A percentile compares a stretch with the other conserved stretches of the same genome.
These are phyloP conservation scores for Andricus grossulariae DNA, from an alignment of 1,140 invertebrate species.

Conservation along the genomic window DNA sequence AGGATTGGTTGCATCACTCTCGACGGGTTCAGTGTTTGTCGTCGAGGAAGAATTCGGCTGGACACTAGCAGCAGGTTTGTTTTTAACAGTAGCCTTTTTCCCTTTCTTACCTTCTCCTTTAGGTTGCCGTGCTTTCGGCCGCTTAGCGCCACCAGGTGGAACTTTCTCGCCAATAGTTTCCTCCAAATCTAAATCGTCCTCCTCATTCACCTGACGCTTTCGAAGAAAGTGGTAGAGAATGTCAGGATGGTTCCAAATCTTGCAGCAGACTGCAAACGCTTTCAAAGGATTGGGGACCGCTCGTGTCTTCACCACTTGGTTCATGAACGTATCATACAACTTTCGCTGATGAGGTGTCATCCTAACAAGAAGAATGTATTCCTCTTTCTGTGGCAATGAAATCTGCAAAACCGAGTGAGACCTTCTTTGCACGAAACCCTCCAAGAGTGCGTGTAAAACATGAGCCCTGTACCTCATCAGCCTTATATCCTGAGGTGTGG, in stretches of 20 bases:
- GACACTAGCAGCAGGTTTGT: constrained; percentile 82
- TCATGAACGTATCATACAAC: constrained; percentile 93
- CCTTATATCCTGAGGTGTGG: constrained; percentile 91
- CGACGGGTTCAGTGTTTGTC: constrained; percentile 52
- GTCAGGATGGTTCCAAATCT: constrained; percentile 99
- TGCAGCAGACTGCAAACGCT: constrained; percentile 98
- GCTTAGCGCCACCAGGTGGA: constrained; percentile 61
- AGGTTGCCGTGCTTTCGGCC: constrained; percentile 66
- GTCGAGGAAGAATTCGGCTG: constrained; percentile 77
- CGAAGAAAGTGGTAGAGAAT: constrained; percentile 94
- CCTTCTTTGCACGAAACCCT: constrained; percentile 94
- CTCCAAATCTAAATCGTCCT: constrained; percentile 94
- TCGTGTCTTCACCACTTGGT: constrained; percentile 90
- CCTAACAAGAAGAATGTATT: constrained; percentile 91
- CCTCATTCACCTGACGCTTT: constrained; percentile 87
- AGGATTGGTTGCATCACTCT: constrained; percentile 41
- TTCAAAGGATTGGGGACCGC: constrained; percentile 96
- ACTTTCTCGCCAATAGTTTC: constrained; percentile 74
- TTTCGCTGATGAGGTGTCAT: constrained; percentile 92
- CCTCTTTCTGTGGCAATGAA: constrained; percentile 92
- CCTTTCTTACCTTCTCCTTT: constrained; percentile 72
- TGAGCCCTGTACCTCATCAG: constrained; percentile 93
- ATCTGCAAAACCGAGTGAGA: constrained; percentile 92
- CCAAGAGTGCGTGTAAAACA: constrained; percentile 90
- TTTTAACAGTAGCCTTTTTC: constrained; percentile 69